Evolutionary conservation across 2,797 vertebrate genomes (phyloP), one percentile per base, ranked within the genome.

Genomic region (Syngnathus acus): DNA sequence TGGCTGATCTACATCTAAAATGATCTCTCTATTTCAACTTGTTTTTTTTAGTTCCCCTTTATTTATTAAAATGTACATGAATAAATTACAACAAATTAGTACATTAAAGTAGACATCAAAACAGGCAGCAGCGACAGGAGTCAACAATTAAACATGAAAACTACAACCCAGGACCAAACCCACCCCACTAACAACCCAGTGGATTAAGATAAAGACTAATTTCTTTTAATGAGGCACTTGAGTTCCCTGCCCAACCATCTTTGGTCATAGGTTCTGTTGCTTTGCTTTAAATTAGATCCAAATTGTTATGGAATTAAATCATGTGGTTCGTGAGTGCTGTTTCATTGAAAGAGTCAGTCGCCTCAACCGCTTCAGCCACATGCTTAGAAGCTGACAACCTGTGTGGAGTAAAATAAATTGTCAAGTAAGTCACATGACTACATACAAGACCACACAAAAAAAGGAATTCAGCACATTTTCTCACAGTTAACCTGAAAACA

Each of bases 171-270:
- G 55, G 68, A 78, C 82, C 64, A 66, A 62, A 60, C 78, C 80
- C 79, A 69, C 76, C 80, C 83, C 78, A 26, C 66, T 72, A 70
- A 82, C 74, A 74, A 65, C 80, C 80, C 84, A 85, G 81, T 88
- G 86, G 85, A 87, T 80, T 80, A 78, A 87, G 83, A 85, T 86
- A 83, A 87, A 89, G 84, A 88, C 85, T 83, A 67, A 90, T 86
- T 85, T 90, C 89, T 85, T 82, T 88, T 84, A 87, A 86, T 87
- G 81, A 91, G 89, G 91, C 90, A 91, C 90, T 91, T 90, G 83
- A 85, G 82, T 85, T 90, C 87, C 85, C 85, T 86, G 86, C 86
- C 70, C 57, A 87, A 87, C 89, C 86, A 85, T 90, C 89, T 92
- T 92, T 92, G 89, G 90, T 90, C 85, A 86, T 72, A 83, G 83